Conservation (phyloP, 2,888 invertebrate genomes). For the Drosophila subsilvestris region DNA sequence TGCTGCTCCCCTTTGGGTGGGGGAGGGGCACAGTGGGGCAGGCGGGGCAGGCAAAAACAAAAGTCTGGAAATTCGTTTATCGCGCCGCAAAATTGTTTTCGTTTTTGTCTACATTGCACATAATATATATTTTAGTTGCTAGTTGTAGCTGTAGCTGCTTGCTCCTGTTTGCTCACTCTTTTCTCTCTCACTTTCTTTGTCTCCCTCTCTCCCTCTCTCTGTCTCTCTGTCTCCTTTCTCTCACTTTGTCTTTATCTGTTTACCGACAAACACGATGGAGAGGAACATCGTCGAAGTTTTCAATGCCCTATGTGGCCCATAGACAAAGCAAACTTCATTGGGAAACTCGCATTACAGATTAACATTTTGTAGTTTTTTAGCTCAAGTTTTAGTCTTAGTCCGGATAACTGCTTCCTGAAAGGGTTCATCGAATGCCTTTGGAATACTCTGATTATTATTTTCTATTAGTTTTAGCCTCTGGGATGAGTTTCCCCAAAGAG, state of each 20-base stretch:
- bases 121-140: slow-evolving; percentile 56
- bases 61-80: slow-evolving; percentile 70
- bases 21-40: neutral
- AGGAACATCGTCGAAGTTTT: neutral
- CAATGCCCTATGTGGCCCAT: neutral
- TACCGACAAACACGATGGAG: slow-evolving; percentile 37
- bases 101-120: slow-evolving; percentile 49
- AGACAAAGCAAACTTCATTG: neutral
- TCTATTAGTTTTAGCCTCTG: too few relatives aligned
- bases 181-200: slow-evolving; percentile 10
- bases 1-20: neutral
- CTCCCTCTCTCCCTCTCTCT: slow-evolving; percentile 25
- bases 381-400: neutral
- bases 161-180: neutral
- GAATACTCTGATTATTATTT: neutral
- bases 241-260: slow-evolving; percentile 39
- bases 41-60: slow-evolving; percentile 22
- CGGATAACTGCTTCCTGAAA: neutral
- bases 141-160: neutral
- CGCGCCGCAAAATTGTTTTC: slow-evolving; percentile 72
- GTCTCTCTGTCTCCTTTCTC: slow-evolving; percentile 28
- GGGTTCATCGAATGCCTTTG: neutral
- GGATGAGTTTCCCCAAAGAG: too few relatives aligned
- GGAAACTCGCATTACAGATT: neutral
- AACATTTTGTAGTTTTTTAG: neutral